A percentile compares a stretch with the other conserved stretches of the same genome.
Evolutionary conservation across 1,140 invertebrate species (phyloP).

Genomic region (Portunus trituberculatus): DNA sequence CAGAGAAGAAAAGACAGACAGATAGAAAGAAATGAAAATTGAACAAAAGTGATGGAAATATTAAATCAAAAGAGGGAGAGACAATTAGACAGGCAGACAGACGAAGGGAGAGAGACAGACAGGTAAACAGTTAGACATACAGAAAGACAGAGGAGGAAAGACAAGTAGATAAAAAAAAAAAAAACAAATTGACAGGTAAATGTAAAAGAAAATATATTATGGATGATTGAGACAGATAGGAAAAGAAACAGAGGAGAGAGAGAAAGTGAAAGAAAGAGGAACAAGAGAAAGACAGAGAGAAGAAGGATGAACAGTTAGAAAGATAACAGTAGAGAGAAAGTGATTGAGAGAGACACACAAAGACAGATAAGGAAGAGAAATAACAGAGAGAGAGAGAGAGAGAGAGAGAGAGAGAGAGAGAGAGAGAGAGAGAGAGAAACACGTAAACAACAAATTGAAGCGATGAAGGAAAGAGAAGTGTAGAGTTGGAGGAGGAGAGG

Average conservation of each 20-base stretch:
- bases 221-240: background rate
- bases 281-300: background rate
- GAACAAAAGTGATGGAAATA: no score
- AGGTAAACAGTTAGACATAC: no score
- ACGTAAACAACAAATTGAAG: background rate
- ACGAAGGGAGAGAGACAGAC: background rate
- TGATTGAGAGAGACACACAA: background rate
- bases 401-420: background rate
- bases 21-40: no score
- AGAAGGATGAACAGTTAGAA: background rate
- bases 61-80: no score
- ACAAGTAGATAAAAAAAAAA: background rate
- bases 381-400: no score
- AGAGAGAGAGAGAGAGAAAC: background rate
- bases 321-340: background rate
- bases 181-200: background rate
- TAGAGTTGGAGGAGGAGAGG: background rate
- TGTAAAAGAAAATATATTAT: background rate
- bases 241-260: background rate
- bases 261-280: background rate
- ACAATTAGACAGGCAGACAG: no score
- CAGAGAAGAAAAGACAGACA: no score
- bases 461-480: background rate
- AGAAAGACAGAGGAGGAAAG: background rate
- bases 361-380: background rate